A percentile compares a stretch with the other conserved stretches of the same genome.
phyloP scores from a whole-genome alignment of 2,888 invertebrate genomes.

The Epistrophe grossulariae region DNA sequence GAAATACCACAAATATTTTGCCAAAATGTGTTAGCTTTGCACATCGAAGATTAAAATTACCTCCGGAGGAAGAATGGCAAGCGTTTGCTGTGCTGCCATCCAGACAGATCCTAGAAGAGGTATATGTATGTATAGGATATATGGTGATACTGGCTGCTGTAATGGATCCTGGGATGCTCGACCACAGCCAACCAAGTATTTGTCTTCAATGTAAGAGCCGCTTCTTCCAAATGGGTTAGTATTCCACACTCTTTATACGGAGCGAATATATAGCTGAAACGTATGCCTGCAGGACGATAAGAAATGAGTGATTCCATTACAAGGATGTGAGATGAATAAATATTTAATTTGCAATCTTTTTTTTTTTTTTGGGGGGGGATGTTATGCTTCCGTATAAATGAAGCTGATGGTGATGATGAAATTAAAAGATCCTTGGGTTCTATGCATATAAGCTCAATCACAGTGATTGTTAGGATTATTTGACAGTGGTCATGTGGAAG shows the following conservation, averaged over 20 bases:
- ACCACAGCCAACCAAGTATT: conserved; percentile 58
- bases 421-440: conserved; percentile 48
- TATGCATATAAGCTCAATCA: conserved; percentile 15
- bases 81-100: neutral
- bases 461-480: conserved; percentile 29
- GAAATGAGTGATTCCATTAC: conserved; percentile 68
- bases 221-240: conserved; percentile 49
- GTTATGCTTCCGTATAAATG: neutral
- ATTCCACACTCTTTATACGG: neutral
- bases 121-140: neutral
- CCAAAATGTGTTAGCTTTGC: conserved; percentile 68
- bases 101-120: conserved; percentile 24
- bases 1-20: conserved; percentile 73
- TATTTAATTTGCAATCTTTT: conserved; percentile 71
- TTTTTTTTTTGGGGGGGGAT: conserved; percentile 13
- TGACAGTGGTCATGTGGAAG: conserved; percentile 27
- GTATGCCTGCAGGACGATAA: conserved; percentile 59
- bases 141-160: conserved; percentile 16
- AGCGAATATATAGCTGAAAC: neutral
- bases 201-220: conserved; percentile 55
- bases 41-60: conserved; percentile 75
- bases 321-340: conserved; percentile 64
- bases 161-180: conserved; percentile 21
- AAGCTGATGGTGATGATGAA: conserved; percentile 50
- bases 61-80: conserved; percentile 40